phyloP scores from a whole-genome alignment of 92 coral and sea anemone genomes.

The Parazoanthus atlanticus region DNA sequence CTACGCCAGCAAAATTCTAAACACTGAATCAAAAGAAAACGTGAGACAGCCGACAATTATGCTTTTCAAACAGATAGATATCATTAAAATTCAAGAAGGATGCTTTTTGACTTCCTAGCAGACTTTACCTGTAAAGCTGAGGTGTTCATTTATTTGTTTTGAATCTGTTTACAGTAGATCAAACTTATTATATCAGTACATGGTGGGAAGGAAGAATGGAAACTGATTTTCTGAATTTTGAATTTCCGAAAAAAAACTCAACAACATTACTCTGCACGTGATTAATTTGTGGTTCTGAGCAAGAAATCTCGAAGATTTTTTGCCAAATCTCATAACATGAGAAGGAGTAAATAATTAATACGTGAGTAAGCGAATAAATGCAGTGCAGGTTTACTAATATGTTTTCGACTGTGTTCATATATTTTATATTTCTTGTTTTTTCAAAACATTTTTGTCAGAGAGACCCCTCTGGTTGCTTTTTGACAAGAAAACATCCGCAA shows the following conservation, averaged over 20 bases:
- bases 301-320: not conserved
- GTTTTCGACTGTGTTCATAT: constrained; percentile 7
- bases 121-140: not conserved
- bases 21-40: not conserved
- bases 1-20: not conserved
- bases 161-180: not conserved
- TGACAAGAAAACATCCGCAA: constrained; percentile 27
- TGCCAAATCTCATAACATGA: constrained; percentile 2
- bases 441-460: not conserved
- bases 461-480: constrained; percentile 15
- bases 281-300: not conserved
- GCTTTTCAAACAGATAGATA: constrained; percentile 24
- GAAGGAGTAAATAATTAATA: constrained; percentile 11
- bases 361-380: not conserved
- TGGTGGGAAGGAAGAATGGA: not conserved
- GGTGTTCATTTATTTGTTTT: constrained; percentile 20
- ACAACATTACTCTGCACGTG: not conserved
- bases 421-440: not conserved
- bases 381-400: not conserved
- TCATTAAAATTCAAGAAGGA: constrained; percentile 11
- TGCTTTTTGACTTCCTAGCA: not conserved
- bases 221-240: not conserved
- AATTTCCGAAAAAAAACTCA: not conserved
- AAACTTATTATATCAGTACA: not conserved
- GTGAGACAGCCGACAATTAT: not conserved